These are phyloP conservation scores for Ips typographus DNA, from an alignment of 1,140 invertebrate species.

Conservation along the genomic window DNA sequence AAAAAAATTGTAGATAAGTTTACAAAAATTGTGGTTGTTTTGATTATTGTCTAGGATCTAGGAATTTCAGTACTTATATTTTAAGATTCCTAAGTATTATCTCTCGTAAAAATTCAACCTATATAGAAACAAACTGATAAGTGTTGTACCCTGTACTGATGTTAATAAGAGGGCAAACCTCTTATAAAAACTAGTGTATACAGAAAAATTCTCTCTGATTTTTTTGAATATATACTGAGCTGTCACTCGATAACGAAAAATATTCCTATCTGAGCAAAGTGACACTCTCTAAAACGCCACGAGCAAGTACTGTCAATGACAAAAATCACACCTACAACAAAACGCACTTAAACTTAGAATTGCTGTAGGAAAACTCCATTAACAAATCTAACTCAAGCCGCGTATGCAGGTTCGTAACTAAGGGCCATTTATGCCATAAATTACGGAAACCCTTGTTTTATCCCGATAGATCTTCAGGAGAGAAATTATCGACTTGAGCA, in stretches of 20 bases:
- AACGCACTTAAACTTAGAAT: neutral
- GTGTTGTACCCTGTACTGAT: too few relatives aligned
- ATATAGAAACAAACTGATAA: too few relatives aligned
- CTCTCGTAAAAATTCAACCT: too few relatives aligned
- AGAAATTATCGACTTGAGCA: constrained; percentile 11
- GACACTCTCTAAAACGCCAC: too few relatives aligned
- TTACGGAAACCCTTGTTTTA: constrained; percentile 14
- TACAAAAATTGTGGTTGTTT: constrained; percentile 5
- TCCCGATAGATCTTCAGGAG: constrained; percentile 8
- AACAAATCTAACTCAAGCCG: neutral
- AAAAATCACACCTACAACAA: neutral
- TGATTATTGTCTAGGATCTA: constrained; percentile 30
- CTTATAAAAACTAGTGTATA: too few relatives aligned
- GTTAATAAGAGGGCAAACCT: too few relatives aligned
- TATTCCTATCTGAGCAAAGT: too few relatives aligned
- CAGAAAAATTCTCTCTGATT: too few relatives aligned
- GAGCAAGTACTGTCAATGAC: too few relatives aligned
- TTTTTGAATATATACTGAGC: too few relatives aligned
- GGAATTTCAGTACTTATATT: constrained; percentile 24
- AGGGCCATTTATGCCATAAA: constrained; percentile 11
- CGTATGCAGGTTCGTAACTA: constrained; percentile 12
- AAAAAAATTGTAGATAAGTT: neutral
- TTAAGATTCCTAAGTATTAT: neutral
- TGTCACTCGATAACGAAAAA: too few relatives aligned
- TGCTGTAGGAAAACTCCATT: constrained; percentile 5